A percentile compares a stretch with the other conserved stretches of the same genome.
Conservation (phyloP, 2,888 invertebrate genomes). For the Pogonocherus hispidulus region DNA sequence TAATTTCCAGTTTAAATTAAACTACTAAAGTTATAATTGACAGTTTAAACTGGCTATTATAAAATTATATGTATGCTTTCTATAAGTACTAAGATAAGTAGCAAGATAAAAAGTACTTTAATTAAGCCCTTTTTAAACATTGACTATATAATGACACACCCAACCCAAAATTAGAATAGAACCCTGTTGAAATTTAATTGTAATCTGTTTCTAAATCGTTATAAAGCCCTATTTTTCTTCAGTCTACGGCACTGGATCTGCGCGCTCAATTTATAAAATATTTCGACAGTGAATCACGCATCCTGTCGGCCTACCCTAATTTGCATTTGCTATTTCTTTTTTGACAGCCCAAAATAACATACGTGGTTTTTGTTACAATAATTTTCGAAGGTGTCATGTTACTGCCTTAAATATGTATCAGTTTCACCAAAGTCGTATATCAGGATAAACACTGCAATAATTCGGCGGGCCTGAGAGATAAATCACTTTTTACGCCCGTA, state of each 20-base stretch:
- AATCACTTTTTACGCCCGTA: conserved; percentile 26
- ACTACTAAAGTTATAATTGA: too few species aligned
- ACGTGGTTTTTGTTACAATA: conserved; percentile 28
- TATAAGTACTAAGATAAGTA: too few species aligned
- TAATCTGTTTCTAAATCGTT: too few species aligned
- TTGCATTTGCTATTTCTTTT: conserved; percentile 23
- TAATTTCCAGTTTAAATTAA: too few species aligned
- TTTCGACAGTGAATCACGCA: conserved; percentile 24
- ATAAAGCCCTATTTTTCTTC: too few species aligned
- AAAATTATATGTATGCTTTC: too few species aligned
- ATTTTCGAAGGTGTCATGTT: conserved; percentile 35
- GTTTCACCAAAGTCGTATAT: conserved; percentile 24
- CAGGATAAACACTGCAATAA: conserved; percentile 1
- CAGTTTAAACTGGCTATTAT: too few species aligned
- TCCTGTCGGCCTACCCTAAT: conserved; percentile 23
- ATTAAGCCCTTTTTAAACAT: too few species aligned
- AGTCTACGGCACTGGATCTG: not conserved
- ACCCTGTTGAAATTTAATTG: too few species aligned
- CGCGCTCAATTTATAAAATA: conserved; percentile 19
- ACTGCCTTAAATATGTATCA: conserved; percentile 28
- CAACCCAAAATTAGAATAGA: too few species aligned
- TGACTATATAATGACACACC: too few species aligned
- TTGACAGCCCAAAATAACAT: conserved; percentile 31
- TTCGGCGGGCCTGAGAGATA: conserved; percentile 2
- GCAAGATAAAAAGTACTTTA: too few species aligned